Base-by-base conservation (phyloP, 2,797 vertebrate genomes). In the Aerospiza tachiro region DNA sequence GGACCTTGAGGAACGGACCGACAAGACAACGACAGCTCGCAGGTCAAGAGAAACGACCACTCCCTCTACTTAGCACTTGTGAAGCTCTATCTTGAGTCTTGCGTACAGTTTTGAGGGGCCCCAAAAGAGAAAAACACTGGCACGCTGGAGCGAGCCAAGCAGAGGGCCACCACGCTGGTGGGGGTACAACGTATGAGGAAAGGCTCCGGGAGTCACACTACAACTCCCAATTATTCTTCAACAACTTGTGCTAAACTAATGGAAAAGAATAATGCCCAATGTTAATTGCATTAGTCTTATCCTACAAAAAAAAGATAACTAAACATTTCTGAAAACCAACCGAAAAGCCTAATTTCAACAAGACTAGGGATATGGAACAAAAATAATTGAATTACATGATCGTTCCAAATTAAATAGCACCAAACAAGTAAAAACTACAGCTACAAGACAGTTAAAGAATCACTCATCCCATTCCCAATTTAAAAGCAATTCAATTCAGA, bases 401-500 rank as follows among this genome's bases (percentile, higher is more conserved):
- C 40, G n/a, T n/a, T 95, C n/a, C 61, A 90, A 53, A 95, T 83
- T 78, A 96, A 94, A 26, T 61, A 90, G 55, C 65, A 42, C 68
- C 59, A 56, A 53, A 53, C 65, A 93, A 96, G 95, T 74, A 82
- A 88, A 93, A 90, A 74, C 45, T 38, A 67, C 83, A 74, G 61
- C 42, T 20, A 71, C 0, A 15, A 77, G 59, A 88, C 59, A 78
- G 65, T 78, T 86, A 86, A 77, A 83, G 91, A 95, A 90, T 82
- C 63, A 77, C 20, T 82, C 68, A 74, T 78, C 49, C 61, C 47
- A 15, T 44, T 80, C 36, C 45, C 61, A 88, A 88, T 83, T 78
- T 71, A 83, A 86, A 96, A 93, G 61, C 61, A 65, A 88, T 95
- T 93, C 61, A 65, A 88, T 95, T 93, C 68, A 72, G 77, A 88